These are phyloP conservation scores for Atrina japonica DNA, from an alignment of 2,888 invertebrate species.

Conservation along the genomic window DNA sequence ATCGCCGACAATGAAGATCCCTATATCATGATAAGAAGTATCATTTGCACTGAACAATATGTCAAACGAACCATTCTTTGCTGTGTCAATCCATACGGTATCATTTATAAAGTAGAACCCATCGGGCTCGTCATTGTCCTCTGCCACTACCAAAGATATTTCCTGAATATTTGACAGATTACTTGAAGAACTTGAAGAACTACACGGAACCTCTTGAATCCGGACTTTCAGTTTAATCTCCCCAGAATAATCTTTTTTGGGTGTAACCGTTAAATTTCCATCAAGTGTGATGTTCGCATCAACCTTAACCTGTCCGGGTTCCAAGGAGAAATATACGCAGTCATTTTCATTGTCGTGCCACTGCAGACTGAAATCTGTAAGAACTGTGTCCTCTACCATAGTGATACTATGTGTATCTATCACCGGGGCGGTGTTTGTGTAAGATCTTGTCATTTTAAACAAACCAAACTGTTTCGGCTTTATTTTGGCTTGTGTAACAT, in stretches of 20 bases:
- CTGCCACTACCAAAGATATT: conserved; percentile 18
- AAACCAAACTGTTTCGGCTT: conserved; percentile 21
- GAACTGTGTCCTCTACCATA: conserved; percentile 15
- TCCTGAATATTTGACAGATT: neutral
- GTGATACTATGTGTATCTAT: conserved; percentile 9
- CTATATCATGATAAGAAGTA: conserved; percentile 25
- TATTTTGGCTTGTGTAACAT: neutral
- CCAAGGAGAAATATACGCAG: conserved; percentile 43
- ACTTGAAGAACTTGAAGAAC: neutral
- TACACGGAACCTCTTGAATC: conserved; percentile 37
- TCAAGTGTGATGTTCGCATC: conserved; percentile 40
- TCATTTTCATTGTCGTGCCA: conserved; percentile 55
- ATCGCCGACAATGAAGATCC: conserved; percentile 35
- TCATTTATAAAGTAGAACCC: conserved; percentile 15
- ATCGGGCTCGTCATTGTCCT: conserved; percentile 44
- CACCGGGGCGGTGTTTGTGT: conserved; percentile 8
- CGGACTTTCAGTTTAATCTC: conserved; percentile 42
- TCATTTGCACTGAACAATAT: conserved; percentile 27
- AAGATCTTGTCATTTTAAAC: conserved; percentile 9
- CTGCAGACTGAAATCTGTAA: neutral
- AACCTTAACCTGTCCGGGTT: conserved; percentile 34
- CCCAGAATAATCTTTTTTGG: conserved; percentile 52
- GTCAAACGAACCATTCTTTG: neutral
- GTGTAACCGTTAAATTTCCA: conserved; percentile 45
- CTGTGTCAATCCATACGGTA: conserved; percentile 8